These are phyloP conservation scores for Cerastoderma edule DNA, from an alignment of 2,888 invertebrate genomes.

Conservation along the genomic window DNA sequence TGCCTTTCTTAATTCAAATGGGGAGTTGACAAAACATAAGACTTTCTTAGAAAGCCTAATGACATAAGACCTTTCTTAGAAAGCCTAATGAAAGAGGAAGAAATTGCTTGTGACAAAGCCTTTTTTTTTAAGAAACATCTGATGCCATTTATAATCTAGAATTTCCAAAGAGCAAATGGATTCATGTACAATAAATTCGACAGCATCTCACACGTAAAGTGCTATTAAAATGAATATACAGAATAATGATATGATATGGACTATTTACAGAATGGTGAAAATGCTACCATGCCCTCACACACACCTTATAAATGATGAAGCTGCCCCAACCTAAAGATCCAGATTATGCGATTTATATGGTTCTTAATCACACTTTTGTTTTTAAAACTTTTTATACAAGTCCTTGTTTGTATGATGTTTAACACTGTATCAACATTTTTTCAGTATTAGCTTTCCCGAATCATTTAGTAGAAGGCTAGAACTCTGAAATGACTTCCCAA, in stretches of 20 bases:
- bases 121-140: background rate
- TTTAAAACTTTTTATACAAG: background rate
- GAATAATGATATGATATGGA: constrained; percentile 19
- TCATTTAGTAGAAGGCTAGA: no score
- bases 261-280: constrained; percentile 8
- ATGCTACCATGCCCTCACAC: background rate
- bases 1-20: no score
- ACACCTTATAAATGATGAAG: background rate
- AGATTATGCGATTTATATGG: no score
- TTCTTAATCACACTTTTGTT: background rate
- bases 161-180: background rate
- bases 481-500: no score
- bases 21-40: no score
- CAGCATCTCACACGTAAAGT: background rate
- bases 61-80: background rate
- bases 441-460: background rate
- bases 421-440: background rate
- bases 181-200: background rate
- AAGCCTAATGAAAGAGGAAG: background rate
- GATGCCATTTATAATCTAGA: background rate
- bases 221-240: constrained; percentile 6
- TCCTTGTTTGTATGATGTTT: background rate
- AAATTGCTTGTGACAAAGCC: background rate
- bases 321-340: no score
- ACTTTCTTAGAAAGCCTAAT: background rate